Conservation (phyloP, 2,113 vertebrate species). For the Cochlearius cochlearius region DNA sequence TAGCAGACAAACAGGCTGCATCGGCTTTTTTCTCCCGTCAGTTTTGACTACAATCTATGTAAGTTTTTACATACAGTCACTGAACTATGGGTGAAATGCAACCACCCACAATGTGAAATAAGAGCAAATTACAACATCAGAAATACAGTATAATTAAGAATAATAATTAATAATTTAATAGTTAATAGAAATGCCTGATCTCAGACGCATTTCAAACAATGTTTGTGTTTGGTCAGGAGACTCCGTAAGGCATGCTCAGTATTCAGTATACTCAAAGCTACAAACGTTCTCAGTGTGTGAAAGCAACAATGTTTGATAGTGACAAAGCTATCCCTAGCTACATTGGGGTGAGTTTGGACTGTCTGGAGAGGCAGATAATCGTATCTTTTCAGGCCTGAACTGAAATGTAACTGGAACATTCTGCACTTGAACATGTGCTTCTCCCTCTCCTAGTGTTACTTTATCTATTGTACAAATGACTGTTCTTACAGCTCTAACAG, state of each 20-base stretch:
- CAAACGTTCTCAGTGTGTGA: not conserved
- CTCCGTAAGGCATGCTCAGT: not conserved
- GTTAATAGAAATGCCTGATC: not conserved
- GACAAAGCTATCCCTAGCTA: not conserved
- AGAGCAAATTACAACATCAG: not conserved
- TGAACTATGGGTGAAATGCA: not conserved
- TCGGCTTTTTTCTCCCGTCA: not conserved
- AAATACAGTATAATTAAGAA: not conserved
- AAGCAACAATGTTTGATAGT: not conserved
- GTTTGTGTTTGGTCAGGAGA: not conserved
- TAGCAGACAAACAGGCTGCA: not conserved
- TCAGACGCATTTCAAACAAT: not conserved
- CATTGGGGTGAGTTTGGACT: not conserved
- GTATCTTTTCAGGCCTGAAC: not conserved
- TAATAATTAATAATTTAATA: not conserved
- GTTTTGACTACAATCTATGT: not conserved
- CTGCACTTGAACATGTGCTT: not conserved
- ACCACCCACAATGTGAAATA: not conserved
- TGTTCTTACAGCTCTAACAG: not conserved
- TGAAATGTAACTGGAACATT: not conserved
- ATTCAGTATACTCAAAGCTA: not conserved
- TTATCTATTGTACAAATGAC: not conserved
- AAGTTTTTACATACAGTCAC: not conserved
- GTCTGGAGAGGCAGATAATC: not conserved
- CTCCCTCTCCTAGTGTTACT: not conserved